Evolutionary conservation across 2,888 invertebrate species (phyloP).

Genomic region (Magallana nippona): DNA sequence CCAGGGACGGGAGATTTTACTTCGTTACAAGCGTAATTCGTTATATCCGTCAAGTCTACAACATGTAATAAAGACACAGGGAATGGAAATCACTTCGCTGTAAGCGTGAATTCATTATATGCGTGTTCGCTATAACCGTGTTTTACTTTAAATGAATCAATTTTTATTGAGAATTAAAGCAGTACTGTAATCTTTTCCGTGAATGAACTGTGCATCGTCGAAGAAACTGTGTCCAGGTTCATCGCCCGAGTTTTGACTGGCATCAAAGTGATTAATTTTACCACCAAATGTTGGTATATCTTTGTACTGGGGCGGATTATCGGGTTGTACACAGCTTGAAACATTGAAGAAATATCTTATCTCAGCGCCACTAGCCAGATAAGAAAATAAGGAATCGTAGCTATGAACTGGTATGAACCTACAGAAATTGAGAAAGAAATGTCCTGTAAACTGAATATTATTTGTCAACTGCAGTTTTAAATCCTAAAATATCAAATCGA

Average conservation of each 20-base stretch:
- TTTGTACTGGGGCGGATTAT: background rate
- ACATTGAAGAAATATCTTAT: constrained; percentile 21
- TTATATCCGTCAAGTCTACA: too few relatives aligned
- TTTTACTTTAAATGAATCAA: too few relatives aligned
- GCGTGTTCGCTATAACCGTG: too few relatives aligned
- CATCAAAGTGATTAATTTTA: constrained; percentile 21
- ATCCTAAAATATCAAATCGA: too few relatives aligned
- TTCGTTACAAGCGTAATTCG: too few relatives aligned
- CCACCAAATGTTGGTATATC: constrained; percentile 2
- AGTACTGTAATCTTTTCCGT: background rate
- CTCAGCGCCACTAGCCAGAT: constrained; percentile 9
- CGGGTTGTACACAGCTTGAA: constrained; percentile 22
- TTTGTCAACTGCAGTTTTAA: background rate
- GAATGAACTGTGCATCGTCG: background rate
- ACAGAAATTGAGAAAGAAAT: too few relatives aligned
- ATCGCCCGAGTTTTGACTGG: background rate
- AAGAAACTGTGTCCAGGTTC: background rate
- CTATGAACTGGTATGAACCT: background rate
- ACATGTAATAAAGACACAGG: too few relatives aligned
- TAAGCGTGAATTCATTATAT: too few relatives aligned
- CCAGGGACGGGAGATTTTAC: too few relatives aligned
- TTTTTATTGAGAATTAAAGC: too few relatives aligned
- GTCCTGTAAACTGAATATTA: background rate
- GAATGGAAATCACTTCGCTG: too few relatives aligned
- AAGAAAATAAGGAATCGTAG: constrained; percentile 2